Evolutionary conservation across 2,888 invertebrate genomes (phyloP).

Genomic region (Lomographa bimaculata): DNA sequence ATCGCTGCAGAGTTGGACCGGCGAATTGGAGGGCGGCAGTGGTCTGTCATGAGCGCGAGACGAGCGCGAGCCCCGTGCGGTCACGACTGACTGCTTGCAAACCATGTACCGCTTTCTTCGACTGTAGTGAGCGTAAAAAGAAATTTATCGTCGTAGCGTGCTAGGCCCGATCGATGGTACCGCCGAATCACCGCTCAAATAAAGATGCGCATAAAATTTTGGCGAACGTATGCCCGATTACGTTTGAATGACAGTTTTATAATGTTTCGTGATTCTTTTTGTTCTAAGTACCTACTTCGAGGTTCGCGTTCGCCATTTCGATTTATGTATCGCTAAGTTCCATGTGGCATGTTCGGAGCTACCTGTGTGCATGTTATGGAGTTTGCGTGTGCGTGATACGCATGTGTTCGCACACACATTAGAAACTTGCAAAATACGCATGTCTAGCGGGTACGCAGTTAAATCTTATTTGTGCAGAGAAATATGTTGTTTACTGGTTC

Average conservation of each 20-base stretch:
- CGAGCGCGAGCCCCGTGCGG: constrained; percentile 49
- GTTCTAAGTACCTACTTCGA: constrained; percentile 12
- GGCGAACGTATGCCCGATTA: constrained; percentile 61
- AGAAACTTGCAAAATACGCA: not conserved
- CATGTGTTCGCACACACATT: constrained; percentile 1
- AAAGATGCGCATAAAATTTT: constrained; percentile 74
- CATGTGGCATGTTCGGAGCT: constrained; percentile 21
- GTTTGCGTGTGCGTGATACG: not conserved
- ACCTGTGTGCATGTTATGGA: constrained; percentile 2
- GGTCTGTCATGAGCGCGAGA: constrained; percentile 41
- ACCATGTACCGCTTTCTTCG: constrained; percentile 56
- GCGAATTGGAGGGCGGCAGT: constrained; percentile 12
- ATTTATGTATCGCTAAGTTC: constrained; percentile 22
- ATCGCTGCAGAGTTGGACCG: constrained; percentile 49
- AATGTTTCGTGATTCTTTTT: constrained; percentile 49
- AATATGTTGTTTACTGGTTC: constrained; percentile 9
- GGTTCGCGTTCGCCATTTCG: constrained; percentile 22
- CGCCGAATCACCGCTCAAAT: constrained; percentile 56
- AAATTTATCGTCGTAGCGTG: constrained; percentile 77
- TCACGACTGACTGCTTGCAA: constrained; percentile 60
- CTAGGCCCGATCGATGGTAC: constrained; percentile 66
- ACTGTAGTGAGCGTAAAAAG: constrained; percentile 69
- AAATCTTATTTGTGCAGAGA: constrained; percentile 1
- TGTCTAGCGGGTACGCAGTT: constrained; percentile 13
- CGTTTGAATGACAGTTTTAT: constrained; percentile 49